Evolutionary conservation across 2,888 invertebrate species (phyloP).

Genomic region (Agrotis clavis): DNA sequence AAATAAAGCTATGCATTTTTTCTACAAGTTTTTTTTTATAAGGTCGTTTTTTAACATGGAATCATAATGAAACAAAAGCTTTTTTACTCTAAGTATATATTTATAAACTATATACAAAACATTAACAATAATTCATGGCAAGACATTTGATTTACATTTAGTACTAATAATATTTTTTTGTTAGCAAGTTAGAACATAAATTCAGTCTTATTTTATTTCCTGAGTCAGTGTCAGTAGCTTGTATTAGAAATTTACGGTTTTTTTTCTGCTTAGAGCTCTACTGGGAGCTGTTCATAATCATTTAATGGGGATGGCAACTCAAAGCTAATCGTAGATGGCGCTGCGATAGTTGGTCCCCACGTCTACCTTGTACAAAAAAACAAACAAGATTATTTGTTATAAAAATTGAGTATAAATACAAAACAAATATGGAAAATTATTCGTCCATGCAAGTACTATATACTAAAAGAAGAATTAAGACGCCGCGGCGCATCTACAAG

Average conservation of each 20-base stretch:
- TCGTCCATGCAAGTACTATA: too few species aligned
- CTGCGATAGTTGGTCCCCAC: too few species aligned
- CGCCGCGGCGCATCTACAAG: too few species aligned
- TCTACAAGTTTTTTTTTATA: not conserved
- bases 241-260: constrained; percentile 1
- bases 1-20: constrained; percentile 71
- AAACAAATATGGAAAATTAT: too few species aligned
- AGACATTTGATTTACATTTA: constrained; percentile 59
- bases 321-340: too few species aligned
- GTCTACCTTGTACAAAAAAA: too few species aligned
- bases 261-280: not conserved
- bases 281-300: not conserved
- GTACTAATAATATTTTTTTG: constrained; percentile 26
- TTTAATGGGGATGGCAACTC: too few species aligned
- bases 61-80: constrained; percentile 42
- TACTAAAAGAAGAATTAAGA: too few species aligned
- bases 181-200: constrained; percentile 44
- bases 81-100: constrained; percentile 61
- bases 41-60: constrained; percentile 2
- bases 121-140: constrained; percentile 65
- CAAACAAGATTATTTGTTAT: too few species aligned
- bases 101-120: constrained; percentile 74
- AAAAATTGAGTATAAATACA: too few species aligned
- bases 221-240: constrained; percentile 33
- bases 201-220: constrained; percentile 68